These are phyloP conservation scores for Beaufortia kweichowensis DNA, from an alignment of 2,113 vertebrate genomes.

Conservation along the genomic window DNA sequence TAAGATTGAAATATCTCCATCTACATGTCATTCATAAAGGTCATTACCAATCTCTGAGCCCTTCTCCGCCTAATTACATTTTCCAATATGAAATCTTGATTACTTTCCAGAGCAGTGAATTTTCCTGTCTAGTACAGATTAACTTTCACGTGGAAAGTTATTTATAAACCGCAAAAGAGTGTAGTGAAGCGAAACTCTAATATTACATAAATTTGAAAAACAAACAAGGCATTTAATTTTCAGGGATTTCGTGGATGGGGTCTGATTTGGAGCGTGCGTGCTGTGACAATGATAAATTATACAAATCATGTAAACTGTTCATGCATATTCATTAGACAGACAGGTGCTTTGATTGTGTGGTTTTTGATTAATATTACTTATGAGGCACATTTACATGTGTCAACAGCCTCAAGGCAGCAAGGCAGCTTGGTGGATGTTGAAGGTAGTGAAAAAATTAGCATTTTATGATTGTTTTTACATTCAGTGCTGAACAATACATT, in stretches of 20 bases:
- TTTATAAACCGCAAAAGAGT: background rate
- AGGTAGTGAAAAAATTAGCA: background rate
- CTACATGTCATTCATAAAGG: constrained; percentile 2
- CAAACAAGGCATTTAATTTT: constrained; percentile 18
- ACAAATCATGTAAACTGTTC: constrained; percentile 39
- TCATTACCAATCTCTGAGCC: background rate
- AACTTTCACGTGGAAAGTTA: background rate
- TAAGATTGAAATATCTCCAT: constrained; percentile 19
- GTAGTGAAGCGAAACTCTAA: constrained; percentile 22
- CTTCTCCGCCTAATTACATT: constrained; percentile 8
- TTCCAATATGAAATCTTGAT: constrained; percentile 4
- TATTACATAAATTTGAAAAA: constrained; percentile 8
- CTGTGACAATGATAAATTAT: constrained; percentile 47
- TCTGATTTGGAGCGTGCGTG: constrained; percentile 25
- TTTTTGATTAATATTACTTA: constrained; percentile 50
- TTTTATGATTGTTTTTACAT: too few relatives aligned
- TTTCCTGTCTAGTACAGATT: constrained; percentile 3
- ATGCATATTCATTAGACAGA: constrained; percentile 50
- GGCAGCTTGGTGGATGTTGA: background rate
- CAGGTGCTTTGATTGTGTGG: constrained; percentile 43
- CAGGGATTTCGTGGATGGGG: constrained; percentile 13
- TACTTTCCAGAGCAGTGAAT: background rate
- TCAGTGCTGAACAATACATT: too few relatives aligned
- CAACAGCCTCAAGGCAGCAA: constrained; percentile 20
- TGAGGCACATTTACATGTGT: constrained; percentile 45